These are phyloP conservation scores for Hucho hucho DNA, from an alignment of 2,113 vertebrate species.

Conservation along the genomic window DNA sequence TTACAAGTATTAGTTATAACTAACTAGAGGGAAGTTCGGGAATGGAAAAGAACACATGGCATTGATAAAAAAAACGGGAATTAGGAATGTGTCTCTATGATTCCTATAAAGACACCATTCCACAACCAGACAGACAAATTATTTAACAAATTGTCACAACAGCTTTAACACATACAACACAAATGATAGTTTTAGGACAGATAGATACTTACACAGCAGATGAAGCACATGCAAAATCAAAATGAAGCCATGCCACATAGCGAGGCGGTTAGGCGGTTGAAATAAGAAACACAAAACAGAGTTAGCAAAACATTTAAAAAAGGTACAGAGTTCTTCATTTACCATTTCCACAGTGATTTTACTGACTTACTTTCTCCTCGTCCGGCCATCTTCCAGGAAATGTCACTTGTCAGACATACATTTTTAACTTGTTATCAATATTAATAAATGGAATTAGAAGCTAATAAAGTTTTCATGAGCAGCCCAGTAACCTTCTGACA, in stretches of 20 bases:
- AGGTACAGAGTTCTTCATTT: conserved; percentile 20
- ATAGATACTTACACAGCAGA: conserved; percentile 70
- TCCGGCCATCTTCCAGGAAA: conserved; percentile 15
- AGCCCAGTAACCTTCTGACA: conserved; percentile 38
- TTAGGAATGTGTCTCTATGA: too few relatives aligned
- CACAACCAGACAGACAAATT: too few relatives aligned
- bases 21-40: too few relatives aligned
- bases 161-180: conserved; percentile 12
- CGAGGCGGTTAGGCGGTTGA: conserved; percentile 42
- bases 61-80: too few relatives aligned
- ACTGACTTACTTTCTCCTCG: background rate
- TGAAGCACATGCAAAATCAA: conserved; percentile 68
- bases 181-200: conserved; percentile 14
- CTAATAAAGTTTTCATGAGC: conserved; percentile 32
- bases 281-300: conserved; percentile 58
- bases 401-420: conserved; percentile 29
- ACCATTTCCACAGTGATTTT: conserved; percentile 64
- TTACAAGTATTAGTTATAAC: too few relatives aligned
- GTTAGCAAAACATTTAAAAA: conserved; percentile 38
- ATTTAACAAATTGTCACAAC: too few relatives aligned
- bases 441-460: conserved; percentile 33
- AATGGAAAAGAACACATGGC: too few relatives aligned
- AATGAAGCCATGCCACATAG: conserved; percentile 58
- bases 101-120: too few relatives aligned
- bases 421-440: conserved; percentile 33